Conservation (phyloP, 2,797 vertebrate species). For the Ataeniobius toweri region DNA sequence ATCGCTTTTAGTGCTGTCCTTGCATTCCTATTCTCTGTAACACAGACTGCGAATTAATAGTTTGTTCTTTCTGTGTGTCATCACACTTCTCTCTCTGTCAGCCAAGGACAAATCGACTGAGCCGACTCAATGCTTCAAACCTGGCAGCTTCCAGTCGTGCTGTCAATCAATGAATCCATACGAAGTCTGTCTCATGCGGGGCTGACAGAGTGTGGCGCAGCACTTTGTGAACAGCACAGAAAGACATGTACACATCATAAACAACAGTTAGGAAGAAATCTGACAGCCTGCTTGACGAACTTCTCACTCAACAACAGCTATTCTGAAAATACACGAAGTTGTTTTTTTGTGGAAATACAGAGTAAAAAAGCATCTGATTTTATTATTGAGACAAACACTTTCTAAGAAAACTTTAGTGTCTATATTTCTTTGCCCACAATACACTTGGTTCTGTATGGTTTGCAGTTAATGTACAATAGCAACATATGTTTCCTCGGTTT, state of each 20-base stretch:
- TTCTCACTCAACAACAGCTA: conserved; percentile 10
- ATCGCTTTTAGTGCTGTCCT: conserved; percentile 27
- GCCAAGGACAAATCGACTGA: conserved; percentile 77
- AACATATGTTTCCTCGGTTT: background rate
- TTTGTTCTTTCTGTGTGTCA: conserved; percentile 64
- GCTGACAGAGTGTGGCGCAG: conserved; percentile 62
- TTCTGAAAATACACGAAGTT: conserved; percentile 20
- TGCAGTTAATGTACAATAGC: background rate
- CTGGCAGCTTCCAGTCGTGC: conserved; percentile 68
- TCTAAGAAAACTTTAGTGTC: background rate
- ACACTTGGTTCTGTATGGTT: background rate
- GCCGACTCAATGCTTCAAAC: conserved; percentile 67
- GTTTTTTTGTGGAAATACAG: conserved; percentile 9
- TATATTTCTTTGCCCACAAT: background rate
- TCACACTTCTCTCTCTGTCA: conserved; percentile 64
- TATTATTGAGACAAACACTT: background rate
- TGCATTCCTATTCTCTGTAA: conserved; percentile 39
- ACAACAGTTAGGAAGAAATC: conserved; percentile 14
- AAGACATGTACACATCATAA: conserved; percentile 34
- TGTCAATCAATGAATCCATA: conserved; percentile 81
- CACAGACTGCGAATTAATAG: conserved; percentile 66
- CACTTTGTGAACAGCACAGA: conserved; percentile 64
- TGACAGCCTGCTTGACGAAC: conserved; percentile 34
- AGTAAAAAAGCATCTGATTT: conserved; percentile 8
- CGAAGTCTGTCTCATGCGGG: conserved; percentile 40